Base-by-base conservation (phyloP, 92 coral and sea anemone genomes). In the Epizoanthus rinbou region DNA sequence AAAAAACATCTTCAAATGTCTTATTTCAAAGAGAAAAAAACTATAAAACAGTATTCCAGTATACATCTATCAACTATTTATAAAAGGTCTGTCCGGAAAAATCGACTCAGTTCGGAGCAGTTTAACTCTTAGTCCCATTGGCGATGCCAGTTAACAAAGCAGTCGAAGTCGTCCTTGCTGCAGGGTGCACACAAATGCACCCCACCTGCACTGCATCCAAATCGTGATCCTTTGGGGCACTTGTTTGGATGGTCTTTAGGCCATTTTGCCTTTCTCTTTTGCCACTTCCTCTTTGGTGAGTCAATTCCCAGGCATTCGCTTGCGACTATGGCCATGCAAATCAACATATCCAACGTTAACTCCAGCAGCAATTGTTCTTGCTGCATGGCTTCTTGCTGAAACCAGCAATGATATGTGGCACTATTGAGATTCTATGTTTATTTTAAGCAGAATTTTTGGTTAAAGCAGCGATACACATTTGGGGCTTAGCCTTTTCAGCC, bases 71-170 rank as follows among this genome's bases (percentile, higher is more conserved):
- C 2, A 6, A 33, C 72, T 66, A 31, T 66, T 15, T 14, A 66
- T 4, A 66, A 33, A 66, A 33, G 45, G 8, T 66, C 72, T 66
- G 72, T 31, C 6, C 3, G 31, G 25, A 33, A 13, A 33, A 13
- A 50, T 50, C 13, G 3, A 6, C 72, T 15, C 47, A 33, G 43
- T 66, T 24, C 47, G 4, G 21, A 37, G 18, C 19, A 28, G 33
- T 31, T 21, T 5, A 7, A n/a, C 14, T 71, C 16, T 0, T 0
- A 2, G 18, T 5, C 59, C 8, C 39, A 73, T 73, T 18, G 39
- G 59, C 33, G 78, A 73, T 73, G 78, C 59, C 78, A 73, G n/a
- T 73, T 59, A 15, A 28, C 58, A 33, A 73, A 73, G 60, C 78
- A 73, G 71, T 66, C 45, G 6, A 71, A 37, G 75, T 63, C 22